phyloP scores from a whole-genome alignment of 2,888 invertebrate species.

The Ecliptopera silaceata region DNA sequence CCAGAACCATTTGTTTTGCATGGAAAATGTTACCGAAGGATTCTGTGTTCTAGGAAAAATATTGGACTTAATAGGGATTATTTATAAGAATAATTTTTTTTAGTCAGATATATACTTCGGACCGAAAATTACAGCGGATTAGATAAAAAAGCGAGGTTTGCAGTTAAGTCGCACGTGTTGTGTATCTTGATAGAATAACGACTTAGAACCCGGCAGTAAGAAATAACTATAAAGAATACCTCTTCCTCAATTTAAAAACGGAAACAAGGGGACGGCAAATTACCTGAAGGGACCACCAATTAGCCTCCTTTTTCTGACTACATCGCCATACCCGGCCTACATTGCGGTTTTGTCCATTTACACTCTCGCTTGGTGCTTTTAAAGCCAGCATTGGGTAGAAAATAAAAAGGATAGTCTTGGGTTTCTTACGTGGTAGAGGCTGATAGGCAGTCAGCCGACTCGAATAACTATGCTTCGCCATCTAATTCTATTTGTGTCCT shows the following conservation, averaged over 20 bases:
- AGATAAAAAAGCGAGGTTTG: too few relatives aligned
- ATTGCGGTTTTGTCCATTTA: not conserved
- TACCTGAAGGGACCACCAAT: slow-evolving; percentile 15
- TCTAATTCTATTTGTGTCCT: slow-evolving; percentile 4
- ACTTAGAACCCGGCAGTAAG: not conserved
- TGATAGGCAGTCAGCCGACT: slow-evolving; percentile 8
- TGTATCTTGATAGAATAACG: not conserved
- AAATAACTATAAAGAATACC: slow-evolving; percentile 4
- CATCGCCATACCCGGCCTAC: not conserved
- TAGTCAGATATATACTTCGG: too few relatives aligned
- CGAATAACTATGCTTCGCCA: slow-evolving; percentile 2
- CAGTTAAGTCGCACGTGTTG: too few relatives aligned
- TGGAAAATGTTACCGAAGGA: not conserved
- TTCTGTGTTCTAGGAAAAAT: too few relatives aligned
- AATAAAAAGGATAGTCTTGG: not conserved
- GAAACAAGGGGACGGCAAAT: slow-evolving; percentile 23
- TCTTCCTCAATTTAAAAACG: slow-evolving; percentile 24
- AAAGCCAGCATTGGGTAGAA: not conserved
- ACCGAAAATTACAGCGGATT: too few relatives aligned
- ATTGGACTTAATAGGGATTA: too few relatives aligned
- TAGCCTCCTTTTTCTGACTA: not conserved
- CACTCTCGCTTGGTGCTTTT: not conserved
- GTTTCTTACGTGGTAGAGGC: slow-evolving; percentile 2
- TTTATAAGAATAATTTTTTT: too few relatives aligned
- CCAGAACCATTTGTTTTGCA: slow-evolving; percentile 3